Evolutionary conservation across 2,113 vertebrate species (phyloP).

Genomic region (Bubo blakistoni): DNA sequence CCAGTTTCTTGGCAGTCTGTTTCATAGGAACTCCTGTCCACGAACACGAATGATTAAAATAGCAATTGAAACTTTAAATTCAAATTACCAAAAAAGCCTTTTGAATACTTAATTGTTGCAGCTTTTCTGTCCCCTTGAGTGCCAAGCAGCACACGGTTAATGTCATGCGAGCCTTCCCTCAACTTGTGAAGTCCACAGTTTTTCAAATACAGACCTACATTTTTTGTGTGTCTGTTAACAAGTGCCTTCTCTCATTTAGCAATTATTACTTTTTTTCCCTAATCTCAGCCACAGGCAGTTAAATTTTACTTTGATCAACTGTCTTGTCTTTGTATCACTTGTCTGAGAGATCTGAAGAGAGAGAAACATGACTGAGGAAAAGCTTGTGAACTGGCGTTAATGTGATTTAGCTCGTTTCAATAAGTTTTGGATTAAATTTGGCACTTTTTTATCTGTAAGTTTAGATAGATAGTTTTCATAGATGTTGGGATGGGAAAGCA

Average conservation of each 20-base stretch:
- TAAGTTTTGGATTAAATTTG: background rate
- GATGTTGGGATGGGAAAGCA: background rate
- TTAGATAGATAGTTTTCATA: background rate
- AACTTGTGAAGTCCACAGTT: background rate
- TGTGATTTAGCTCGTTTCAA: background rate
- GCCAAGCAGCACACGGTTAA: background rate
- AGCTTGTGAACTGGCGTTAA: conserved; percentile 6
- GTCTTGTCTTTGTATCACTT: conserved; percentile 36
- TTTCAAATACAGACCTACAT: background rate
- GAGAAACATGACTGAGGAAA: conserved; percentile 1
- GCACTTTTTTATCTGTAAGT: background rate
- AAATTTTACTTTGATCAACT: conserved; percentile 48
- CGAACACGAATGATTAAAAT: background rate
- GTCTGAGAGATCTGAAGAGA: conserved; percentile 16
- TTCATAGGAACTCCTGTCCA: background rate
- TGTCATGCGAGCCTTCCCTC: background rate
- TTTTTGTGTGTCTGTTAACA: background rate
- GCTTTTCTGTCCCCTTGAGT: conserved; percentile 22
- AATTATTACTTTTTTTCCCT: conserved; percentile 21
- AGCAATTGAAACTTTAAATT: conserved; percentile 2
- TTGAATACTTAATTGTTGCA: conserved; percentile 28
- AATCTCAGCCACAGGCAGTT: conserved; percentile 10
- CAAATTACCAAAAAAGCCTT: background rate
- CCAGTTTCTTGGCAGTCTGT: background rate
- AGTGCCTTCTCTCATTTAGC: background rate